Base-by-base conservation (phyloP, 2,888 invertebrate species). In the Agrotis exclamationis region DNA sequence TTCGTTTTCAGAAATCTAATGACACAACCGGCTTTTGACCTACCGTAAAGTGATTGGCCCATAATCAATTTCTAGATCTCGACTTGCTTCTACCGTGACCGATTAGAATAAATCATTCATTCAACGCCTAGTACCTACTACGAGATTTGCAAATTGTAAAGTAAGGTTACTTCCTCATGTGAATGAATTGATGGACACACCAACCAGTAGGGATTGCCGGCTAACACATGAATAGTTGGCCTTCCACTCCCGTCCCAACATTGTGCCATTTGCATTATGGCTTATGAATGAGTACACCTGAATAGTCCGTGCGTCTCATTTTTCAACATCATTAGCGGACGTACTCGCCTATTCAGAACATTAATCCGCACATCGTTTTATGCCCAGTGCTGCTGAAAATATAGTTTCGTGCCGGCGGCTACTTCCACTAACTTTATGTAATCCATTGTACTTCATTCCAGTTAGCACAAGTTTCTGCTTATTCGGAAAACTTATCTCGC, bases 181-280 rank as follows among this genome's bases (percentile, higher is more conserved):
- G 82, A 86, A 86, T 83, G 81, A 86, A 82, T 79, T 78, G 79
- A 79, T 74, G 84, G 87, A 87, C 86, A 87, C 86, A 88, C 89
- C 86, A 90, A 91, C 88, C 87, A 86, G 87, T 84, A 84, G 80
- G 86, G 88, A 89, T 88, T 91, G 90, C 86, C 89, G 22, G 82
- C 48, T 69, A 87, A 88, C 75, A 75, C 84, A 85, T 94, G 93
- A 94, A 95, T 94, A 91, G 91, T 83, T 91, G 95, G 91, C 96
- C 95, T 95, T 94, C 93, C 92, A 88, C 86, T 90, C 95, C 95
- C 93, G 91, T 92, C 89, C 93, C 89, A 86, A 89, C 91, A 94
- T 93, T 94, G 93, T 94, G 88, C 85, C 85, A 85, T 81, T 88
- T 86, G 89, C 89, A 91, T 91, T 91, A 90, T 88, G 75, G 64